A percentile compares a stretch with the other conserved stretches of the same genome.
These are phyloP conservation scores for Ypsolopha sequella DNA, from an alignment of 2,888 invertebrate genomes.

Conservation along the genomic window DNA sequence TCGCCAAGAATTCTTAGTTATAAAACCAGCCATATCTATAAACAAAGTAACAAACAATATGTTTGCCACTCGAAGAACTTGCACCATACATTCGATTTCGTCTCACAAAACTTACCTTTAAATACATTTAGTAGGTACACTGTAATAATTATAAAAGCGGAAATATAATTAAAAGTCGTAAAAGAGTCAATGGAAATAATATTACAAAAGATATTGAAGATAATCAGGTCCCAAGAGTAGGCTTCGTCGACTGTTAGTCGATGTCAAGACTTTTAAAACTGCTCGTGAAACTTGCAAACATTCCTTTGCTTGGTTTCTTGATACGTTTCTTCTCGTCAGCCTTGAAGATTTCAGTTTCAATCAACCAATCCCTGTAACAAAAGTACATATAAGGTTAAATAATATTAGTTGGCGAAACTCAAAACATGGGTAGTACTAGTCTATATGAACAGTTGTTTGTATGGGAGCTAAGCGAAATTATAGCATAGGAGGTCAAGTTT, in stretches of 20 bases:
- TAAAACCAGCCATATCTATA: neutral
- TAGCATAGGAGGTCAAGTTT: no score
- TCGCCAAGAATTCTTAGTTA: neutral
- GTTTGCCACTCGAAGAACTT: neutral
- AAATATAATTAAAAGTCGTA: no score
- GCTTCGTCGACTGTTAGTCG: constrained; percentile 32
- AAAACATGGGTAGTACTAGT: no score
- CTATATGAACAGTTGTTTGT: no score
- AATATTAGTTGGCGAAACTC: no score
- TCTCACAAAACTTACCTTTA: no score
- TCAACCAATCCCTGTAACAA: constrained; percentile 71
- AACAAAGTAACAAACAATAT: neutral
- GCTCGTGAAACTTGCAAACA: constrained; percentile 62
- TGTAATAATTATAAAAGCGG: no score
- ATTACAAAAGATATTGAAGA: no score
- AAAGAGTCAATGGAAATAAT: no score
- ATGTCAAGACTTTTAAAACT: constrained; percentile 62
- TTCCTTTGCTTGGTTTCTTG: constrained; percentile 58
- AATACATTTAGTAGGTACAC: no score
- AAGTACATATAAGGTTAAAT: neutral
- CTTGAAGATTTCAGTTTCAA: constrained; percentile 70
- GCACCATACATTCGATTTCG: no score
- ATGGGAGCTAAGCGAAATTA: no score
- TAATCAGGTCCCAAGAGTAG: neutral
- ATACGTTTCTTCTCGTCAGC: constrained; percentile 61